phyloP scores from a whole-genome alignment of 2,888 invertebrate species.

The Oithona nana region DNA sequence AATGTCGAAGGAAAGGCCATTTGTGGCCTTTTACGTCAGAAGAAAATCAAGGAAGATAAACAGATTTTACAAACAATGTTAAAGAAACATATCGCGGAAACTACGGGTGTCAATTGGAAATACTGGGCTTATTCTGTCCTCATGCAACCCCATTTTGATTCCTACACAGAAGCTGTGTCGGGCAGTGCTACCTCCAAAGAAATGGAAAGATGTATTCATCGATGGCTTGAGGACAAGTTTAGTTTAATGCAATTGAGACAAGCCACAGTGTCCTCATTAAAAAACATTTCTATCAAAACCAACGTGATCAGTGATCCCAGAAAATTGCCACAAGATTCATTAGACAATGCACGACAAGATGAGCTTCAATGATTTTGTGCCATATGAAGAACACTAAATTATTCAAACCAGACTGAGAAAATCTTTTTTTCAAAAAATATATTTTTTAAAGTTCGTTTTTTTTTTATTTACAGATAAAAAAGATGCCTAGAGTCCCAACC shows the following conservation, averaged over 20 bases:
- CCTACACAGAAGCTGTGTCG: conserved; percentile 82
- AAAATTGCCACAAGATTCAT: conserved; percentile 75
- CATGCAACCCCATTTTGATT: conserved; percentile 66
- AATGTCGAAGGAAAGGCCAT: no score
- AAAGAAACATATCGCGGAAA: conserved; percentile 64
- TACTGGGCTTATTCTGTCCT: conserved; percentile 95
- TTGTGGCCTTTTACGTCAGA: background rate
- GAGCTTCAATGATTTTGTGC: no score
- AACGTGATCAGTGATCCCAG: conserved; percentile 77
- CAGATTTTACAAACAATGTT: conserved; percentile 84
- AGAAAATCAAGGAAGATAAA: background rate
- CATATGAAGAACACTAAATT: no score
- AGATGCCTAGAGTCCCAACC: background rate
- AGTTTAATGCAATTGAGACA: conserved; percentile 81
- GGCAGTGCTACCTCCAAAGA: conserved; percentile 66
- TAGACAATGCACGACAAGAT: no score
- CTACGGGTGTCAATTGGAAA: conserved; percentile 85
- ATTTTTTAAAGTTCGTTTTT: background rate
- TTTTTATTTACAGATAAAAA: background rate
- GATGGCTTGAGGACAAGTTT: conserved; percentile 93
- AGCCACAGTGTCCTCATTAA: conserved; percentile 74
- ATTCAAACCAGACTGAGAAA: no score
- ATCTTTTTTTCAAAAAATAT: no score
- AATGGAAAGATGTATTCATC: conserved; percentile 68
- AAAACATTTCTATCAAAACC: conserved; percentile 73